Evolutionary conservation across 1,140 invertebrate species (phyloP).

Genomic region (Nasonia giraulti): DNA sequence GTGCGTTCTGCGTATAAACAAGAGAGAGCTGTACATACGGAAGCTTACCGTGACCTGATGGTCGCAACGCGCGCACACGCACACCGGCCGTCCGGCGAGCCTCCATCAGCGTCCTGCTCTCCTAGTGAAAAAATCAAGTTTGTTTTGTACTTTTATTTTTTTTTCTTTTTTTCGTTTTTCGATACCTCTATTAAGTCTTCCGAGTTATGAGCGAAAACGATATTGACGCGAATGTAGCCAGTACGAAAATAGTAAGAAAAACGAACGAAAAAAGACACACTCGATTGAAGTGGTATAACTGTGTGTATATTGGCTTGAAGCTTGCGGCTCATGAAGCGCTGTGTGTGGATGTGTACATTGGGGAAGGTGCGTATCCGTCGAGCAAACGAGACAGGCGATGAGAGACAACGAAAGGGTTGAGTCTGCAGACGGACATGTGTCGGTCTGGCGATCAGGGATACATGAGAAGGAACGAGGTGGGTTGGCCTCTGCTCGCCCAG

Average conservation of each 20-base stretch:
- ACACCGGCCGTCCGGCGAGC: slow-evolving; percentile 9
- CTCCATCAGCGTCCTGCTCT: slow-evolving; percentile 55
- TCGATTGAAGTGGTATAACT: neutral
- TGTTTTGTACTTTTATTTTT: slow-evolving; percentile 60
- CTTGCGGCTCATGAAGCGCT: no score
- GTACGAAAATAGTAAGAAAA: neutral
- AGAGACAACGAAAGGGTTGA: slow-evolving; percentile 55
- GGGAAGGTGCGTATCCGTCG: neutral
- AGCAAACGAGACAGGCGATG: slow-evolving; percentile 9
- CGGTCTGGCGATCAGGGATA: slow-evolving; percentile 60
- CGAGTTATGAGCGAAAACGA: neutral
- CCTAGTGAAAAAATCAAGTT: slow-evolving; percentile 66
- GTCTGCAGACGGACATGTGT: slow-evolving; percentile 64
- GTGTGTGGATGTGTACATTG: neutral
- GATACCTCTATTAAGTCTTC: neutral
- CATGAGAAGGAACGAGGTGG: slow-evolving; percentile 52
- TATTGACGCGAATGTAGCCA: neutral
- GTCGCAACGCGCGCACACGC: neutral
- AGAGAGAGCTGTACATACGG: neutral
- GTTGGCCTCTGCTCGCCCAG: neutral
- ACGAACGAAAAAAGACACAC: neutral
- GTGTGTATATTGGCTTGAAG: neutral
- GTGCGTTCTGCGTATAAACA: neutral
- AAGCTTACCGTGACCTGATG: slow-evolving; percentile 20
- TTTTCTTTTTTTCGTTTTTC: slow-evolving; percentile 22